Base-by-base conservation (phyloP, 2,113 vertebrate genomes). In the Aepyceros melampus region DNA sequence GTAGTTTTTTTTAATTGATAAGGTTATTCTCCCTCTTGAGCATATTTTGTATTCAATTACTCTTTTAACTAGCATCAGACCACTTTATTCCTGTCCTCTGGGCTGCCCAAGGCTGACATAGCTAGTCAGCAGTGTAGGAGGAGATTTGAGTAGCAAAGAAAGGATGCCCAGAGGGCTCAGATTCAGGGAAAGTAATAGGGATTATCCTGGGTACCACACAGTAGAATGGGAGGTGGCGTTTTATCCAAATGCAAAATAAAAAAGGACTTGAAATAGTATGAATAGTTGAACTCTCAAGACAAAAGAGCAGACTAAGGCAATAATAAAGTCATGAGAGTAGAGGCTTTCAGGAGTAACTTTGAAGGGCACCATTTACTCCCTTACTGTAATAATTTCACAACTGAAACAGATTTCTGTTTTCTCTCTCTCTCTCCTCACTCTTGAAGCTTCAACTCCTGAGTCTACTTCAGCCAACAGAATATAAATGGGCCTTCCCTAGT, bases 291-390 rank as follows among this genome's bases (percentile, higher is more conserved):
- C 23, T 55, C 27, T 67, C n/a, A 58, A 78, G 89, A 43, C n/a
- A 29, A 78, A 85, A 89, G 71, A 60, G 43, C 79, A 67, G 31
- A 56, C n/a, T 83, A n/a, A 76, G 82, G 13, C 12, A 85, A 60
- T 43, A 64, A 88, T 58, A 23, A 91, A 43, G 58, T 76, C 53
- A 40, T 17, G 47, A 49, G 11, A 91, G 11, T 13, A 93, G 84
- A 93, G 60, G 51, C 49, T 97, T 81, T 84, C 93, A 89, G 87
- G 47, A 81, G 94, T 49, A 43, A 47, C 88, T 86, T 92, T 93
- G 64, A 67, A 98, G 53, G 23, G 14, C 13, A 10, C 25, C 27
- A 27, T 78, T 88, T 71, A 45, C 83, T 94, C 86, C 33, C 21
- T 95, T 56, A 47, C 55, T 91, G 15, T 56, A 58, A 36, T 83